phyloP scores from a whole-genome alignment of 2,888 invertebrate species.

The Piscicola geometra region DNA sequence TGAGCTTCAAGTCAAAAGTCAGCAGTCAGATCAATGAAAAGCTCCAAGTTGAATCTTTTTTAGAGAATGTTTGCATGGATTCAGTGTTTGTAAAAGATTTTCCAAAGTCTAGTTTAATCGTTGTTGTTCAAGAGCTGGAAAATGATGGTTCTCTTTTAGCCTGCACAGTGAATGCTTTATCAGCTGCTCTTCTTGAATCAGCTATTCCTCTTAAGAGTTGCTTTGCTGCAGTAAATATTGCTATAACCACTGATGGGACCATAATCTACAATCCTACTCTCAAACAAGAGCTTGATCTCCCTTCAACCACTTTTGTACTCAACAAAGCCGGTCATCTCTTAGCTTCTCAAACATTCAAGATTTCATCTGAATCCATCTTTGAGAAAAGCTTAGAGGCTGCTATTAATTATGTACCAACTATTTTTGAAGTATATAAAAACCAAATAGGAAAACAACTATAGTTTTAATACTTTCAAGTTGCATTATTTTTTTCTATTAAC shows the following conservation, averaged over 20 bases:
- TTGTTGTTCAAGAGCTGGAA: conserved; percentile 81
- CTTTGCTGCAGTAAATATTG: conserved; percentile 74
- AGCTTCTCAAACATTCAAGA: not conserved
- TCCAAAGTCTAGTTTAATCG: conserved; percentile 73
- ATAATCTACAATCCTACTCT: conserved; percentile 65
- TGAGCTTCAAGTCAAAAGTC: not conserved
- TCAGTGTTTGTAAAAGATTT: conserved; percentile 68
- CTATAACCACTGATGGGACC: conserved; percentile 62
- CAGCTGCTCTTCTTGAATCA: conserved; percentile 75
- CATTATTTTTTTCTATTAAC: no score
- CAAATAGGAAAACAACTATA: not conserved
- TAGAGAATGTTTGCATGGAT: conserved; percentile 72
- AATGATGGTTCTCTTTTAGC: conserved; percentile 65
- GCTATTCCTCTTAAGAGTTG: conserved; percentile 77
- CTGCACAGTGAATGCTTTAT: conserved; percentile 75
- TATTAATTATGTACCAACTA: not conserved
- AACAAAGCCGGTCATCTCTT: not conserved
- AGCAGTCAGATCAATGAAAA: not conserved
- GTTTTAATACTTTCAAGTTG: no score
- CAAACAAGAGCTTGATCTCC: conserved; percentile 50
- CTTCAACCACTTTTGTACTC: not conserved
- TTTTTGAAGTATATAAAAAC: not conserved
- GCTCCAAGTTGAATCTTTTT: conserved; percentile 64
- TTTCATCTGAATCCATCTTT: not conserved
- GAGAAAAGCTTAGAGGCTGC: conserved; percentile 8